Percentiles rank a stretch among this genome's conserved stretches.
Evolutionary conservation across 2,888 invertebrate species (phyloP).

Genomic region (Catocala sponsa): DNA sequence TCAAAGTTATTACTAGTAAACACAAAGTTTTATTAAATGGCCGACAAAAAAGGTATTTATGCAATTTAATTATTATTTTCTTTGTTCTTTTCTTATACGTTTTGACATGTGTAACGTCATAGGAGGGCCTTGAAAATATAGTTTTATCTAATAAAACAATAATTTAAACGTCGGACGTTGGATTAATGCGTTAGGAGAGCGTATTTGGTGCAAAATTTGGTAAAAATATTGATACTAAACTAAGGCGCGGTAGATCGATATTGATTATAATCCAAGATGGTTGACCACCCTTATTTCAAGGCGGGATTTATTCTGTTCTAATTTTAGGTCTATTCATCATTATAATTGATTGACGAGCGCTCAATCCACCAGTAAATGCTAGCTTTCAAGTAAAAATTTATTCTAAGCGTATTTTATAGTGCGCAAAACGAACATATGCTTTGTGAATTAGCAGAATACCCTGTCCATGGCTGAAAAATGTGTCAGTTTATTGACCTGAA

Average conservation of each 20-base stretch:
- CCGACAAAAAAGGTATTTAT: constrained; percentile 89
- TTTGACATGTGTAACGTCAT: constrained; percentile 86
- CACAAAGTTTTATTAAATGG: constrained; percentile 79
- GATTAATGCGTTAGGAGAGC: constrained; percentile 24
- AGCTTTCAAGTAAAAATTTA: constrained; percentile 6
- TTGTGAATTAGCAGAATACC: constrained; percentile 1
- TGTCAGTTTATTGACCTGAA: constrained; percentile 6
- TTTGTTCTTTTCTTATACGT: constrained; percentile 75
- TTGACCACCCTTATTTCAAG: constrained; percentile 60
- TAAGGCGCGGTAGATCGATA: constrained; percentile 71
- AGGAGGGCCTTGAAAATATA: constrained; percentile 55
- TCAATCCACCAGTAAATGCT: constrained; percentile 4
- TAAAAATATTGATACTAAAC: constrained; percentile 21
- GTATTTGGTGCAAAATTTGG: constrained; percentile 27
- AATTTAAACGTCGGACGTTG: constrained; percentile 36
- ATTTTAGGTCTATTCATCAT: constrained; percentile 58
- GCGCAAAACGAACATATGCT: constrained; percentile 26
- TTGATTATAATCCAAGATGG: constrained; percentile 76
- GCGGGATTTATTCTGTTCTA: constrained; percentile 57
- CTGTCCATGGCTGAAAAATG: not conserved
- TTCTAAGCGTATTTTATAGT: not conserved
- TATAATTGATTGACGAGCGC: constrained; percentile 31
- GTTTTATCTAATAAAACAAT: constrained; percentile 52
- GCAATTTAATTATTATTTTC: constrained; percentile 68
- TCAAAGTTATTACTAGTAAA: constrained; percentile 65